phyloP scores from a whole-genome alignment of 2,888 invertebrate genomes.

The Arctia plantaginis region DNA sequence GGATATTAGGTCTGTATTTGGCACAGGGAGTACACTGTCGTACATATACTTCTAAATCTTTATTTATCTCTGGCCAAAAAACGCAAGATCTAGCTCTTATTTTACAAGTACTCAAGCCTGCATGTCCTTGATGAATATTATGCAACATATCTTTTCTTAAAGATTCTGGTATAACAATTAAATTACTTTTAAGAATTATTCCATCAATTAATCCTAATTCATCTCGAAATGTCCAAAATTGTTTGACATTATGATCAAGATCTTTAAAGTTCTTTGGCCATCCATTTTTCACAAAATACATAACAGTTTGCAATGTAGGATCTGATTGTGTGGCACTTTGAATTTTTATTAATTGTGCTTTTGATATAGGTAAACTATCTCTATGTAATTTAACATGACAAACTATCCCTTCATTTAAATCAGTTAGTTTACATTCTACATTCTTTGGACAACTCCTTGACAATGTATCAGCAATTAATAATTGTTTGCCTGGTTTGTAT shows the following conservation, averaged over 20 bases:
- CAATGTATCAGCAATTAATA: constrained; percentile 31
- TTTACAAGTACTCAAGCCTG: constrained; percentile 14
- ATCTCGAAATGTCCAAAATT: constrained; percentile 21
- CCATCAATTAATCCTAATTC: constrained; percentile 19
- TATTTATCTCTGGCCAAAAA: constrained; percentile 26
- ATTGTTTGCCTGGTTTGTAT: too few relatives aligned
- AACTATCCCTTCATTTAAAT: too few relatives aligned
- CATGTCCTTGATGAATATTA: constrained; percentile 19
- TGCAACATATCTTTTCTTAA: constrained; percentile 12
- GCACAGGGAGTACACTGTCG: constrained; percentile 1
- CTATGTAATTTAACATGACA: constrained; percentile 15
- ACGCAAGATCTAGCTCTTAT: constrained; percentile 17
- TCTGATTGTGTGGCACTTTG: too few relatives aligned
- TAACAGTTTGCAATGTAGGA: too few relatives aligned
- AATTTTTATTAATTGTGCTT: constrained; percentile 1
- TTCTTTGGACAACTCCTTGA: constrained; percentile 24
- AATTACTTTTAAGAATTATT: constrained; percentile 23
- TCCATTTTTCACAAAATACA: too few relatives aligned
- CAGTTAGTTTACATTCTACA: too few relatives aligned
- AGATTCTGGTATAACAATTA: constrained; percentile 20
- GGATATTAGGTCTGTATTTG: not conserved
- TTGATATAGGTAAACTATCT: constrained; percentile 12
- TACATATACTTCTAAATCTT: constrained; percentile 16
- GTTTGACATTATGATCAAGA: not conserved
- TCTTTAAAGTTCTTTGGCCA: constrained; percentile 10